Evolutionary conservation across 2,113 vertebrate species (phyloP).

Genomic region (Spermophilus dauricus): DNA sequence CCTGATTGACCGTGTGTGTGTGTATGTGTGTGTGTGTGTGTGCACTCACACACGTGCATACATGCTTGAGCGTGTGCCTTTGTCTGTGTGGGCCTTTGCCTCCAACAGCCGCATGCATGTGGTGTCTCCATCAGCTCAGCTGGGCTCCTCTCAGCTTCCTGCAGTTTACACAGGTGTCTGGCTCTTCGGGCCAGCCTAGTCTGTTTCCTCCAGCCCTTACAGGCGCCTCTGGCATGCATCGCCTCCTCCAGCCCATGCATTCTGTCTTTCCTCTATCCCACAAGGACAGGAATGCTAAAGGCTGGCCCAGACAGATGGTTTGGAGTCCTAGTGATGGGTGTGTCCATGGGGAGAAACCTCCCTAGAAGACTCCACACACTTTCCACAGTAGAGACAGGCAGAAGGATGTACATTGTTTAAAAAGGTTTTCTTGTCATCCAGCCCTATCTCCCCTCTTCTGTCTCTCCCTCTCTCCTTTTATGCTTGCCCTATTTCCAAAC

Average conservation of each 20-base stretch:
- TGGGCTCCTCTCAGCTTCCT: conserved; percentile 74
- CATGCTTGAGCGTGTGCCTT: background rate
- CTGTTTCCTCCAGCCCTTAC: conserved; percentile 70
- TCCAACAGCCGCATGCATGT: conserved; percentile 66
- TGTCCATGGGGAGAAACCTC: conserved; percentile 45
- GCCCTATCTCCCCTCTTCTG: background rate
- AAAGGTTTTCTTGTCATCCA: conserved; percentile 11
- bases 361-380: background rate
- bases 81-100: conserved; percentile 62
- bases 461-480: background rate
- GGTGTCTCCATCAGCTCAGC: conserved; percentile 80
- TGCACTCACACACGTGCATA: background rate
- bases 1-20: background rate
- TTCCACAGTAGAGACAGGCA: background rate
- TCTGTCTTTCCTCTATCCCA: conserved; percentile 73
- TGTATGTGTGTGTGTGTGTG: background rate
- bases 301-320: conserved; percentile 63
- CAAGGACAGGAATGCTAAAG: conserved; percentile 67
- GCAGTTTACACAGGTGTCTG: conserved; percentile 85
- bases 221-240: conserved; percentile 75
- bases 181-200: conserved; percentile 61
- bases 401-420: background rate
- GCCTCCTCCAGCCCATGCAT: conserved; percentile 82
- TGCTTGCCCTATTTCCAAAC: conserved; percentile 48
- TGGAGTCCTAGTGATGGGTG: conserved; percentile 58